These are phyloP conservation scores for Apodemia zela DNA, from an alignment of 2,888 invertebrate genomes.

Conservation along the genomic window DNA sequence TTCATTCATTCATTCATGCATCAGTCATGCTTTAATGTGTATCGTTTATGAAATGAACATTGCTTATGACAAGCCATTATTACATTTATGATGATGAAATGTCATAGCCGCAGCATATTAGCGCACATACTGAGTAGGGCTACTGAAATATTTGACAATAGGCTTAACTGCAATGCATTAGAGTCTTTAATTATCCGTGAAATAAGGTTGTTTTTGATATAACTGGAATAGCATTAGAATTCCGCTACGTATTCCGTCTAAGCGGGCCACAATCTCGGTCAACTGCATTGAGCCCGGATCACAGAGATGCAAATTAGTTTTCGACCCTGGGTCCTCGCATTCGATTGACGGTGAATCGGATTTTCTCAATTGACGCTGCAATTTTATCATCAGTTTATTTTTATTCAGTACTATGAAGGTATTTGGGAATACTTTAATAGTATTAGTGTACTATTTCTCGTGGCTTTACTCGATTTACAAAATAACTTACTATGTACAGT, in stretches of 20 bases:
- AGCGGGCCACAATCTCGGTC: constrained; percentile 1
- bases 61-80: too few species aligned
- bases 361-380: not conserved
- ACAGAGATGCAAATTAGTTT: constrained; percentile 30
- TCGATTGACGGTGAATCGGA: constrained; percentile 24
- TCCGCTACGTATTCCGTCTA: constrained; percentile 9
- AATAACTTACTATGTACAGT: not conserved
- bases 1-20: too few species aligned
- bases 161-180: not conserved
- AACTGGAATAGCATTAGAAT: not conserved
- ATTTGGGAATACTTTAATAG: not conserved
- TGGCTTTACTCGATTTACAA: too few species aligned
- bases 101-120: too few species aligned
- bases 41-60: too few species aligned
- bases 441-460: too few species aligned
- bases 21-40: too few species aligned
- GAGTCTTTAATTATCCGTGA: not conserved
- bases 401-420: not conserved
- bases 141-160: not conserved
- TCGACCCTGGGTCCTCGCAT: constrained; percentile 22
- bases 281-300: constrained; percentile 12
- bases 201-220: not conserved
- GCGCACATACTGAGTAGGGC: not conserved
- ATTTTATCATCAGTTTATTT: constrained; percentile 1
- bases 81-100: too few species aligned